Evolutionary conservation across 1,140 invertebrate species (phyloP).

Genomic region (Lineus longissimus): DNA sequence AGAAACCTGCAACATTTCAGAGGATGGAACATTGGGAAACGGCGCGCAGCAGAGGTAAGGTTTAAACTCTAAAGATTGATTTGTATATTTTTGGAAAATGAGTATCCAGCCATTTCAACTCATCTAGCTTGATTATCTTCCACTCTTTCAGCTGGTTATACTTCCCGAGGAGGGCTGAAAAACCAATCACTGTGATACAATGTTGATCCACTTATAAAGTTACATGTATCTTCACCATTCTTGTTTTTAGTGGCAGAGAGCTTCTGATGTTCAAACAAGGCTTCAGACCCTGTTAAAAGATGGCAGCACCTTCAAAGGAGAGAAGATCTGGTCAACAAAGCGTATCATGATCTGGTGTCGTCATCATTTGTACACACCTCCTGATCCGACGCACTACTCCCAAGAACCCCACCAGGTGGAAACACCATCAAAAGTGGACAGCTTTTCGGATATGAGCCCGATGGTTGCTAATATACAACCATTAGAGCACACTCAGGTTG

Average conservation of each 20-base stretch:
- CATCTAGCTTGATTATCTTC: background rate
- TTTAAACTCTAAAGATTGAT: background rate
- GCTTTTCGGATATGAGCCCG: background rate
- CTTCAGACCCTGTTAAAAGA: slow-evolving; percentile 45
- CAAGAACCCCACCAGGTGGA: background rate
- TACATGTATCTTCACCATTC: background rate
- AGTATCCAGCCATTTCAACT: background rate
- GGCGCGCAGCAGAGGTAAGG: slow-evolving; percentile 55
- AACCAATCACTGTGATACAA: no score
- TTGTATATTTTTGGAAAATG: background rate
- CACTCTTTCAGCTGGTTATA: no score
- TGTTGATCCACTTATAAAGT: no score
- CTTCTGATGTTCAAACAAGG: slow-evolving; percentile 37
- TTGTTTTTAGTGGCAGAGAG: slow-evolving; percentile 53
- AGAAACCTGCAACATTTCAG: slow-evolving; percentile 53
- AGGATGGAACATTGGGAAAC: slow-evolving; percentile 57
- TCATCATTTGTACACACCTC: slow-evolving; percentile 54
- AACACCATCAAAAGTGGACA: background rate
- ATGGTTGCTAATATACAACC: background rate
- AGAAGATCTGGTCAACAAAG: slow-evolving; percentile 54
- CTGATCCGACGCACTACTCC: slow-evolving; percentile 19
- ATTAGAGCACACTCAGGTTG: background rate
- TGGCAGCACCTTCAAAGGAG: slow-evolving; percentile 33
- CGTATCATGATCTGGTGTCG: slow-evolving; percentile 58
- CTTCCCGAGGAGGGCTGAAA: no score